Evolutionary conservation across 2,113 vertebrate genomes (phyloP).

Genomic region (Accipiter cooperii): DNA sequence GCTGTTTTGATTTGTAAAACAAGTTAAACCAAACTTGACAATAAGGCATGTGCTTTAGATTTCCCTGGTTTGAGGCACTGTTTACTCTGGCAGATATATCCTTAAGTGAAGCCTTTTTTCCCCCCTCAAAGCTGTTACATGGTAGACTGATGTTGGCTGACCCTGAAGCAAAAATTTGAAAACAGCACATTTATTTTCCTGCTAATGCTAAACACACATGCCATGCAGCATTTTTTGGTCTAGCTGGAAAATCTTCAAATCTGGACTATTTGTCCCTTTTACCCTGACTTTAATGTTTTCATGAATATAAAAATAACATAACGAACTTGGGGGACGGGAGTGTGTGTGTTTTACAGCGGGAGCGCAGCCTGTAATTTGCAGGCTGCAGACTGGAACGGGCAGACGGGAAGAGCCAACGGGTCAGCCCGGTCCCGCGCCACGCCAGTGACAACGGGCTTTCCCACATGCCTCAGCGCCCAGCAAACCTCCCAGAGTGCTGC

Average conservation of each 20-base stretch:
- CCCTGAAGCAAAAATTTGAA: constrained; percentile 68
- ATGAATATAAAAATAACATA: constrained; percentile 32
- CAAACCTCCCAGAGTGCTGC: background rate
- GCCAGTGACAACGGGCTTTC: background rate
- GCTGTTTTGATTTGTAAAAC: constrained; percentile 69
- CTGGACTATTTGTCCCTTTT: constrained; percentile 55
- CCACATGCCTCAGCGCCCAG: background rate
- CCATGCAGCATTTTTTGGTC: constrained; percentile 55
- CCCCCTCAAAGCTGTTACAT: constrained; percentile 64
- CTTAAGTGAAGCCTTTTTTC: constrained; percentile 60
- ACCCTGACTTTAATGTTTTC: constrained; percentile 38
- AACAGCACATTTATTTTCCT: constrained; percentile 72
- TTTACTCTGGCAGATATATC: constrained; percentile 72
- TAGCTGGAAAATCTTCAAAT: constrained; percentile 60
- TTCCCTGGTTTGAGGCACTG: constrained; percentile 69
- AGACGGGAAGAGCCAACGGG: background rate
- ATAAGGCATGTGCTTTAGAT: constrained; percentile 74
- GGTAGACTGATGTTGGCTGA: constrained; percentile 66
- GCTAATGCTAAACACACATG: constrained; percentile 63
- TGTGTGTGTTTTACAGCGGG: background rate
- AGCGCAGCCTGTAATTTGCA: background rate
- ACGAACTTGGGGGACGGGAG: background rate
- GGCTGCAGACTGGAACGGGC: background rate
- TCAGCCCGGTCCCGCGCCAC: accelerated
- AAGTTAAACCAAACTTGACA: constrained; percentile 73